Conservation (phyloP, 2,113 vertebrate genomes). For the Sander vitreus region DNA sequence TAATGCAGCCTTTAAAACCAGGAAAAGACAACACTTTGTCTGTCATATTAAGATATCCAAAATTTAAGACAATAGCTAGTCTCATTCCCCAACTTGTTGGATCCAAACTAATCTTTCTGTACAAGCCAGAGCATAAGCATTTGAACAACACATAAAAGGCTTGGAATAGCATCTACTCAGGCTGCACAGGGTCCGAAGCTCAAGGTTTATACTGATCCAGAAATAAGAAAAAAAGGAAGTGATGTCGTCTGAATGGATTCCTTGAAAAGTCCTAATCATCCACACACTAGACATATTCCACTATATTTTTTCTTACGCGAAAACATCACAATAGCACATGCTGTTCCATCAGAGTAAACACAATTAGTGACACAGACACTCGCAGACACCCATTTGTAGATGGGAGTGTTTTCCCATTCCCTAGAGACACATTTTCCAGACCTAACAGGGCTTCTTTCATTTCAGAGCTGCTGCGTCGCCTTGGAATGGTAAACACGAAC, state of each 20-base stretch:
- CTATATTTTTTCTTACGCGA: not conserved
- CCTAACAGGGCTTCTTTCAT: constrained; percentile 3
- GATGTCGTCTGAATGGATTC: not conserved
- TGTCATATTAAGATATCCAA: too few relatives aligned
- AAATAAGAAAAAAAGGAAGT: too few relatives aligned
- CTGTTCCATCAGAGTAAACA: constrained; percentile 37
- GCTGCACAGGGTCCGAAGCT: not conserved
- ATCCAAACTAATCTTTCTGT: too few relatives aligned
- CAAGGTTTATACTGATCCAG: not conserved
- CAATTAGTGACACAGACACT: constrained; percentile 14
- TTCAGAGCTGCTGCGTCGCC: constrained; percentile 2
- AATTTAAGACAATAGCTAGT: too few relatives aligned
- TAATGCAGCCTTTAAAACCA: too few relatives aligned
- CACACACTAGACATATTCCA: not conserved
- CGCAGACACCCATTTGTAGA: constrained; percentile 19
- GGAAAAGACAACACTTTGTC: too few relatives aligned
- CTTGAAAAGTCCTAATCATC: not conserved
- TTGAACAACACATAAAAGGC: not conserved
- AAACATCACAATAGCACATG: not conserved
- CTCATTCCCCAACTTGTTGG: too few relatives aligned
- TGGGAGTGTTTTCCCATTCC: constrained; percentile 7
- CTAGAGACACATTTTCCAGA: constrained; percentile 11
- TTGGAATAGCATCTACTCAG: not conserved
- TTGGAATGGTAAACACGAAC: constrained; percentile 24
- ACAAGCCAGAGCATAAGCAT: not conserved